A percentile compares a stretch with the other conserved stretches of the same genome.
Evolutionary conservation across 2,113 vertebrate genomes (phyloP).

Genomic region (Danionella cerebrum): DNA sequence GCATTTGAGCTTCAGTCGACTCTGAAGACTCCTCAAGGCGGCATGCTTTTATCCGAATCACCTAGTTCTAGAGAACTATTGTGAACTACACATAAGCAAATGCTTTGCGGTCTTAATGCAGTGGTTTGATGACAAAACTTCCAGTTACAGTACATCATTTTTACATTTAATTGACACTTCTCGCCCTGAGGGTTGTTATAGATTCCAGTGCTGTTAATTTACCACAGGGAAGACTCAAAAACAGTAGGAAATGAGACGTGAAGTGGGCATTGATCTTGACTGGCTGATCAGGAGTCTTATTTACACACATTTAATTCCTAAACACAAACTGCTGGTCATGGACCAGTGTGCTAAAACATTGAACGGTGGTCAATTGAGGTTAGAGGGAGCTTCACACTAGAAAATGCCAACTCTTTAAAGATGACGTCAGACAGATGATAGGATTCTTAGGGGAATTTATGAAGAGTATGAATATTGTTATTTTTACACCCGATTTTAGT

Average conservation of each 20-base stretch:
- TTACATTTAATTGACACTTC: slow-evolving; percentile 1
- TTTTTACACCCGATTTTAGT: too few relatives aligned
- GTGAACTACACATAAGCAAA: not conserved
- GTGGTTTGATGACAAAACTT: slow-evolving; percentile 21
- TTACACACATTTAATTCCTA: slow-evolving; percentile 33
- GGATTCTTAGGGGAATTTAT: too few relatives aligned
- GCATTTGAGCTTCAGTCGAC: not conserved
- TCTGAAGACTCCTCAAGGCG: not conserved
- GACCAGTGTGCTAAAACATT: not conserved
- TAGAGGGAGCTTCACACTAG: not conserved
- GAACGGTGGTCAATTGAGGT: not conserved
- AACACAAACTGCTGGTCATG: slow-evolving; percentile 18
- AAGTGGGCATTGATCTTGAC: slow-evolving; percentile 69
- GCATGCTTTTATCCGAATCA: slow-evolving; percentile 11
- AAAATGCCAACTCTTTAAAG: not conserved
- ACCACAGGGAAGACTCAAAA: slow-evolving; percentile 52
- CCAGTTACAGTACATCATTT: slow-evolving; percentile 4
- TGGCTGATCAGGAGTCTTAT: slow-evolving; percentile 39
- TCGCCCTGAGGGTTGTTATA: slow-evolving; percentile 50
- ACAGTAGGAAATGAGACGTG: slow-evolving; percentile 61
- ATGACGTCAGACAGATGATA: too few relatives aligned
- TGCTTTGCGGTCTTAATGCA: slow-evolving; percentile 10
- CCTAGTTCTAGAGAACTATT: not conserved
- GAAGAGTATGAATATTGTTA: too few relatives aligned
- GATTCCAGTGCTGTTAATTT: slow-evolving; percentile 66